Conservation (phyloP, 2,113 vertebrate genomes). For the Glaucidium brasilianum region DNA sequence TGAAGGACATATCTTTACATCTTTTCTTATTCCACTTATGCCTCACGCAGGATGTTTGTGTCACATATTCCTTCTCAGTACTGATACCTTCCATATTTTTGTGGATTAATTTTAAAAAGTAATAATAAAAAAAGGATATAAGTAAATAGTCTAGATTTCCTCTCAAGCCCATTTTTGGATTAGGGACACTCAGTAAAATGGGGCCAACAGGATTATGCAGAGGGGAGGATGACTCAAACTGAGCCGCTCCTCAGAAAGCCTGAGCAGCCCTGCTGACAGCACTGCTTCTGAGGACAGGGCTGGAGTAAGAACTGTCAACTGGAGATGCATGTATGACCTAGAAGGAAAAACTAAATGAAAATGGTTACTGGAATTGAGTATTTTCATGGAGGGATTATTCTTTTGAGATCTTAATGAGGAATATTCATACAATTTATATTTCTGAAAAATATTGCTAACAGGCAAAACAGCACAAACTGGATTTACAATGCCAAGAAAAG, state of each 20-base stretch:
- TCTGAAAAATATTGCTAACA: neutral
- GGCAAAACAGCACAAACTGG: neutral
- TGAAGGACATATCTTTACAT: neutral
- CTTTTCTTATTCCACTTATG: neutral
- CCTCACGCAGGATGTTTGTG: neutral
- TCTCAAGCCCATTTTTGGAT: neutral
- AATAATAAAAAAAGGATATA: neutral
- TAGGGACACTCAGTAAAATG: neutral
- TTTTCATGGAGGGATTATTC: neutral
- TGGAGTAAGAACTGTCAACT: neutral
- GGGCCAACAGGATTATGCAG: neutral
- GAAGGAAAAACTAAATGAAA: neutral
- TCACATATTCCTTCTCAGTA: neutral
- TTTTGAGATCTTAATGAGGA: neutral
- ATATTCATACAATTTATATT: neutral
- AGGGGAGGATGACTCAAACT: rapidly evolving
- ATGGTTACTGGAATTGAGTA: neutral
- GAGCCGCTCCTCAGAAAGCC: neutral
- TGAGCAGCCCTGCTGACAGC: neutral
- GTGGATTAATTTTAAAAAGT: neutral
- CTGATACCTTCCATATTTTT: neutral
- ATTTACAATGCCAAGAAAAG: neutral
- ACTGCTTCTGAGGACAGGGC: neutral
- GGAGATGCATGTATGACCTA: neutral
- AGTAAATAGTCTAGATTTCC: neutral